Evolutionary conservation across 2,113 vertebrate genomes (phyloP).

Genomic region (Tupaia tana): DNA sequence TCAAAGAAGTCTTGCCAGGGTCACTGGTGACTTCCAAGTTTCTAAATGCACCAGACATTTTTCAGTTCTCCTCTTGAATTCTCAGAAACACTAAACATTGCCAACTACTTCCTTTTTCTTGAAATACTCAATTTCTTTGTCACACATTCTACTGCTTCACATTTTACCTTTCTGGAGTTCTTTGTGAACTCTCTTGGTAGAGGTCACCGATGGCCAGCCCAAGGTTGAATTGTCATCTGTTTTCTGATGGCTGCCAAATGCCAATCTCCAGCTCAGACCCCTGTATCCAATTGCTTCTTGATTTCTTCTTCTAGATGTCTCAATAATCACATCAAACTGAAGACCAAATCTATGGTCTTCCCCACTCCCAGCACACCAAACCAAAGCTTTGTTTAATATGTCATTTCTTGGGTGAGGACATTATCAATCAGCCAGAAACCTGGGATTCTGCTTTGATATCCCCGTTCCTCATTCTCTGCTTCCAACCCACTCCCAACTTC

Average conservation of each 20-base stretch:
- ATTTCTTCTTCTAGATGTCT: background rate
- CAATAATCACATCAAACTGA: background rate
- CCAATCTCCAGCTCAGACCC: background rate
- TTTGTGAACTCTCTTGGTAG: background rate
- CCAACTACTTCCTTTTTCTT: constrained; percentile 19
- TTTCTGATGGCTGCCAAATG: background rate
- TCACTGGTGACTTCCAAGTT: constrained; percentile 13
- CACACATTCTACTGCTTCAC: background rate
- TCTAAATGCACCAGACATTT: background rate
- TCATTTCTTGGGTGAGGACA: background rate
- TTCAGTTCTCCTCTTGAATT: constrained; percentile 65
- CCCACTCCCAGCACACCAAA: background rate
- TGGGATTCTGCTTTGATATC: background rate
- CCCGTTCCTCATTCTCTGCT: background rate
- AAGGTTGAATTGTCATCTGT: background rate
- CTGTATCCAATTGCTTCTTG: background rate
- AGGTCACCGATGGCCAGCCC: background rate
- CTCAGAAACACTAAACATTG: constrained; percentile 35
- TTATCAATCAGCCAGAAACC: background rate
- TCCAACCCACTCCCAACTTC: background rate
- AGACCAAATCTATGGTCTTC: background rate
- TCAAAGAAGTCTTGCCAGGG: background rate
- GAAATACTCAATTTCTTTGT: constrained; percentile 29
- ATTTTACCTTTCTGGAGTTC: background rate
- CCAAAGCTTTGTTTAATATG: background rate